phyloP scores from a whole-genome alignment of 2,113 vertebrate genomes.

The Pseudopipra pipra region DNA sequence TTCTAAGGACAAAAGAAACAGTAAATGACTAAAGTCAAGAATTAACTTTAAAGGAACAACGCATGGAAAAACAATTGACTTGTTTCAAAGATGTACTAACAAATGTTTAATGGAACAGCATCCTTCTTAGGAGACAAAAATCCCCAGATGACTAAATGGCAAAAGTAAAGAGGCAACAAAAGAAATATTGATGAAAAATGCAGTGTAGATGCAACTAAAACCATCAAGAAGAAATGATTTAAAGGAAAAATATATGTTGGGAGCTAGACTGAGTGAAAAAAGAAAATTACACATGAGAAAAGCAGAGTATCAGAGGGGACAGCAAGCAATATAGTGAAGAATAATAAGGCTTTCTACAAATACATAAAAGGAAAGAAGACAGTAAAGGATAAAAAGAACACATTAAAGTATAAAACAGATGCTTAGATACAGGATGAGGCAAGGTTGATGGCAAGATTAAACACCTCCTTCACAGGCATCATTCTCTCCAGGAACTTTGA shows the following conservation, averaged over 20 bases:
- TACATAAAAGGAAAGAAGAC: slow-evolving; percentile 69
- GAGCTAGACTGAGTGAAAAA: slow-evolving; percentile 55
- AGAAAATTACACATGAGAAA: slow-evolving; percentile 66
- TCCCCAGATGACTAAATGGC: slow-evolving; percentile 58
- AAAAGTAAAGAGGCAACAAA: slow-evolving; percentile 60
- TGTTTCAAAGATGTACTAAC: slow-evolving; percentile 63
- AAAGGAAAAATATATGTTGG: slow-evolving; percentile 66
- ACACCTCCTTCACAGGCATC: slow-evolving; percentile 1
- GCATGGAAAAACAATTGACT: slow-evolving; percentile 26
- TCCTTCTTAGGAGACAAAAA: slow-evolving; percentile 63
- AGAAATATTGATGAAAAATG: slow-evolving; percentile 71
- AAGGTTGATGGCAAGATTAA: slow-evolving; percentile 58
- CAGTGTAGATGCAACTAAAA: slow-evolving; percentile 48
- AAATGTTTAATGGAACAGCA: slow-evolving; percentile 57
- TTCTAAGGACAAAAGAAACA: slow-evolving; percentile 46
- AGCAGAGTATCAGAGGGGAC: slow-evolving; percentile 61
- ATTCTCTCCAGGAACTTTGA: slow-evolving; percentile 12
- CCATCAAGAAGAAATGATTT: slow-evolving; percentile 67
- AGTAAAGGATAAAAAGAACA: slow-evolving; percentile 65
- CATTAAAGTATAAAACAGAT: slow-evolving; percentile 65
- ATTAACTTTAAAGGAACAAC: slow-evolving; percentile 22
- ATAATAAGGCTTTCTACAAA: slow-evolving; percentile 69
- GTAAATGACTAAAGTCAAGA: slow-evolving; percentile 3
- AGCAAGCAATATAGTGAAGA: slow-evolving; percentile 69
- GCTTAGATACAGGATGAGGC: slow-evolving; percentile 58